These are phyloP conservation scores for Steatornis caripensis DNA, from an alignment of 2,113 vertebrate species.

Conservation along the genomic window DNA sequence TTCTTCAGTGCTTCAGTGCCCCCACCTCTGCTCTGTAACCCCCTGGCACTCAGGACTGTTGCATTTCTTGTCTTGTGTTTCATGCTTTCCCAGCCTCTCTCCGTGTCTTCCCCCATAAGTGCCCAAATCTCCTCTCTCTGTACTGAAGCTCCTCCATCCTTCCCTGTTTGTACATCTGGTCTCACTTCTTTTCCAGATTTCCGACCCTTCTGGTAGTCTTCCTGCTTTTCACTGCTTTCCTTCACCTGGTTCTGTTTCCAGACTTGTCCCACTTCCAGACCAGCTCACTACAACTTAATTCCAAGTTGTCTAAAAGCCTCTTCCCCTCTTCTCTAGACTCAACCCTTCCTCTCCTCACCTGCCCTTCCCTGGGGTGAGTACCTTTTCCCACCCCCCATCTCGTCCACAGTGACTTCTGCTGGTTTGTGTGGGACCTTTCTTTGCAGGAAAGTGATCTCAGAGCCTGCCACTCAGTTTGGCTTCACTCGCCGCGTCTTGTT, in stretches of 20 bases:
- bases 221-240: not conserved
- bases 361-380: not conserved
- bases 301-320: not conserved
- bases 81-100: not conserved
- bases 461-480: not conserved
- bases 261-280: not conserved
- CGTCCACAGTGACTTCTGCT: not conserved
- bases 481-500: not conserved
- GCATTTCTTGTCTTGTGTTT: not conserved
- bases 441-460: not conserved
- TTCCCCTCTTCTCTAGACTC: not conserved
- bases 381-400: not conserved
- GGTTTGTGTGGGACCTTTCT: not conserved
- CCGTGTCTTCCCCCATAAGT: not conserved
- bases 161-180: not conserved
- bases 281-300: not conserved
- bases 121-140: not conserved
- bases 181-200: not conserved
- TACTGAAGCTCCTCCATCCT: not conserved
- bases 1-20: not conserved
- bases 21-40: not conserved
- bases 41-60: not conserved
- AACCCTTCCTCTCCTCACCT: not conserved
- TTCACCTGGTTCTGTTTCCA: not conserved
- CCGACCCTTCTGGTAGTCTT: not conserved